Evolutionary conservation across 2,888 invertebrate species (phyloP).

Genomic region (Phasia obesa): DNA sequence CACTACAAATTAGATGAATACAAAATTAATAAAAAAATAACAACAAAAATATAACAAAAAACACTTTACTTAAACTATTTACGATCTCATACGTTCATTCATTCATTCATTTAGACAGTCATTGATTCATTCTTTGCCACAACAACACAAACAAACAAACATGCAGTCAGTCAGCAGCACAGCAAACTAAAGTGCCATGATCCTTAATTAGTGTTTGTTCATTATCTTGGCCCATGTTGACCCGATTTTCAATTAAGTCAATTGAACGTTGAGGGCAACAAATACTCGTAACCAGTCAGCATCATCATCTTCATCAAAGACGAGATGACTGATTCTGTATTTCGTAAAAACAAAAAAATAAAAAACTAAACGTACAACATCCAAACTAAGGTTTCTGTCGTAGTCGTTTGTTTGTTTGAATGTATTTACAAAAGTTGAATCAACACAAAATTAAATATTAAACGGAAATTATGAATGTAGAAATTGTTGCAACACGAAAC

Average conservation of each 20-base stretch:
- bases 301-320: slow-evolving; percentile 33
- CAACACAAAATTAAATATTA: slow-evolving; percentile 68
- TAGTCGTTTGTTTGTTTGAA: slow-evolving; percentile 41
- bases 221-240: slow-evolving; percentile 83
- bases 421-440: slow-evolving; percentile 64
- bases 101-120: slow-evolving; percentile 37
- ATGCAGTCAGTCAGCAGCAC: slow-evolving; percentile 34
- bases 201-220: slow-evolving; percentile 82
- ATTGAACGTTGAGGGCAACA: slow-evolving; percentile 77
- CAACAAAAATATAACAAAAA: slow-evolving; percentile 6
- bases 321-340: slow-evolving; percentile 53
- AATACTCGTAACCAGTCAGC: slow-evolving; percentile 61
- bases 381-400: slow-evolving; percentile 9
- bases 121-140: slow-evolving; percentile 54
- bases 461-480: slow-evolving; percentile 65
- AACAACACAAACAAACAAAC: slow-evolving; percentile 10
- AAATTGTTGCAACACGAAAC: slow-evolving; percentile 23
- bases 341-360: slow-evolving; percentile 2
- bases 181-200: slow-evolving; percentile 73
- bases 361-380: slow-evolving; percentile 8
- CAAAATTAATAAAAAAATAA: slow-evolving; percentile 33
- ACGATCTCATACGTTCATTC: slow-evolving; percentile 5
- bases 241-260: slow-evolving; percentile 83
- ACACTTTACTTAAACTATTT: slow-evolving; percentile 57
- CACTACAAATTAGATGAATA: slow-evolving; percentile 55